phyloP scores from a whole-genome alignment of 2,888 invertebrate species.

The Cryptosula pallasiana region DNA sequence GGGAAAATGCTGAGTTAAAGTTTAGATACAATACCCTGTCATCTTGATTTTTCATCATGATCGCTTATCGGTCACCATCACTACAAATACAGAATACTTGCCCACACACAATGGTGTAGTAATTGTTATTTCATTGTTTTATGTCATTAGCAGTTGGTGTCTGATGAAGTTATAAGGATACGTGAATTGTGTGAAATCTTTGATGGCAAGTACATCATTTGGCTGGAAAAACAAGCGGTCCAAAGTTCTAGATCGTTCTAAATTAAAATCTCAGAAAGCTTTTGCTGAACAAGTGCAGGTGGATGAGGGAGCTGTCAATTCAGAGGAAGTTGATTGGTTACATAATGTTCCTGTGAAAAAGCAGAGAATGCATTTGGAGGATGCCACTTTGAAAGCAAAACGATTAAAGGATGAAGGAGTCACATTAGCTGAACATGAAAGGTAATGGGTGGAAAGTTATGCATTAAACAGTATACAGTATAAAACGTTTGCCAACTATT shows the following conservation, averaged over 20 bases:
- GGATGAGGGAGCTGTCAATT: not conserved
- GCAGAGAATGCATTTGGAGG: conserved; percentile 35
- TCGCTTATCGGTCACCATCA: too few relatives aligned
- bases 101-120: too few relatives aligned
- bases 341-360: conserved; percentile 7
- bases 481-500: too few relatives aligned
- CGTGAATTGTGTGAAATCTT: too few relatives aligned
- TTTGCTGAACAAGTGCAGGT: conserved; percentile 7
- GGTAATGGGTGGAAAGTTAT: too few relatives aligned
- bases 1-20: too few relatives aligned
- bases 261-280: not conserved
- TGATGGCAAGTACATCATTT: conserved; percentile 20
- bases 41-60: too few relatives aligned
- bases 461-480: too few relatives aligned
- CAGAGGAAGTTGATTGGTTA: not conserved
- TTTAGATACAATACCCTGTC: too few relatives aligned
- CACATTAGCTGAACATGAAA: conserved; percentile 45
- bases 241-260: not conserved
- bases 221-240: not conserved
- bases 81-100: too few relatives aligned
- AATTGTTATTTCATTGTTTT: too few relatives aligned
- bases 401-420: conserved; percentile 45
- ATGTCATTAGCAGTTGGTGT: too few relatives aligned
- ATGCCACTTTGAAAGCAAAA: conserved; percentile 39
- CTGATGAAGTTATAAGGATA: not conserved